Base-by-base conservation (phyloP, 2,888 invertebrate genomes). In the Drosophila mimetica region DNA sequence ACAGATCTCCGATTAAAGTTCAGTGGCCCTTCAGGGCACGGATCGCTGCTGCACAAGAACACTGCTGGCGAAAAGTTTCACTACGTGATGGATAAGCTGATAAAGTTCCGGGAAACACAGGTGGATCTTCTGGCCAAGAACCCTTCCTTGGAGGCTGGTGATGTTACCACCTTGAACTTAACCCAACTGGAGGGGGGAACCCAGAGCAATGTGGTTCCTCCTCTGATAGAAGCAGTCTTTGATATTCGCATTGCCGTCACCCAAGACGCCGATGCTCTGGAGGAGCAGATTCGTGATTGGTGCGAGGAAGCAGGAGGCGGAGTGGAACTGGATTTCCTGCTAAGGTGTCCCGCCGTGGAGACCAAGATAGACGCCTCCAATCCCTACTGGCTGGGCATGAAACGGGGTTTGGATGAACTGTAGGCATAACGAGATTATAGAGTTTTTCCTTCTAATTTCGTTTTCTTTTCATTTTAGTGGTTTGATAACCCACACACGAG, bases 31-130 rank as follows among this genome's bases (percentile, higher is more conserved):
- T 95, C 97, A 6, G 98, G 98, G 0, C 98, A 98, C 90, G 98
- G 97, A 0, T 97, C 97, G 0, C 92, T 96, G 36, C 93, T 98
- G 71, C 92, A 96, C 52, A 94, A 95, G 46, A 94, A 97, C 84
- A 97, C 96, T 1, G 96, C 97, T 20, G 97, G 95, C 1, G 96
- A 97, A 92, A 97, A 97, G 92, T 93, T 97, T 28, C 92, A 94
- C 50, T 93, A 93, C 78, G 92, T 97, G 13, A 93, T 97, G 39
- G 94, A 96, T 84, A 94, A 94, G 86, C 94, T 97, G 89, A 94
- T 96, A 93, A 94, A 94, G 60, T 83, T 86, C 57, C 88, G 91
- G 11, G 67, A 73, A 5, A 57, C 79, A 0, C 86, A 97, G 90
- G 95, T 95, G 79, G 92, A 93, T 50, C 94, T 94, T 76, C 91